Evolutionary conservation across 2,113 vertebrate genomes (phyloP), one percentile per base, ranked within the genome.

Genomic region (Phylloscopus trochiloides): DNA sequence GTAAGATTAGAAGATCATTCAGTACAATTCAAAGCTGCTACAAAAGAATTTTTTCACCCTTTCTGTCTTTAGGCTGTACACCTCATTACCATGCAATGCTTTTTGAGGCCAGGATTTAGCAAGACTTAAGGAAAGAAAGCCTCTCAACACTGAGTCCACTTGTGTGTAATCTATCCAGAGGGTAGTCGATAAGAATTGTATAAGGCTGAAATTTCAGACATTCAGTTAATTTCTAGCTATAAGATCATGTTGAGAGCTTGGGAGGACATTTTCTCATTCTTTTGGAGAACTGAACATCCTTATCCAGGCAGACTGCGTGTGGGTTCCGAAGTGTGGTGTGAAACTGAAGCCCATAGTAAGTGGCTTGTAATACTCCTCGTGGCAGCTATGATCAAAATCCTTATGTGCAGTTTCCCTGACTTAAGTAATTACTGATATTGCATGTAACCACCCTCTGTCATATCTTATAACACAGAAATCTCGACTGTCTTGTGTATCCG

Each of bases 241-340:
- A 40, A 77, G 59, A 29, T 54, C 0, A 1, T 14, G 17, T 6
- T 50, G 52, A 70, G 54, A 82, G 15, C 62, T 90, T 61, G 34
- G 43, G 58, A 78, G 36, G 42, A 66, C 2, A 7, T 66, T 90
- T 82, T 21, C 32, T 83, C 29, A 4, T 54, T 70, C 38, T 54
- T 55, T 42, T 26, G 42, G 48, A 82, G 54, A 92, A 6, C 42
- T 50, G 50, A 73, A 28, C 28, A 28, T 48, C 40, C n/a, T 73
- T 18, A 17, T 40, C 20, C 34, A 29, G 65, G 84, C 90, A 45
- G 54, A 68, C 29, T 38, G 14, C 0, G 0, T 0, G 0, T 31
- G 45, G 31, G 32, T 67, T 91, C 40, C 54, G 31, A 10, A 21
- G 42, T 54, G 72, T 62, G 72, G 25, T 21, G 6, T 72, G 68